Base-by-base conservation (phyloP, 2,888 invertebrate species). In the Monopis laevigella region DNA sequence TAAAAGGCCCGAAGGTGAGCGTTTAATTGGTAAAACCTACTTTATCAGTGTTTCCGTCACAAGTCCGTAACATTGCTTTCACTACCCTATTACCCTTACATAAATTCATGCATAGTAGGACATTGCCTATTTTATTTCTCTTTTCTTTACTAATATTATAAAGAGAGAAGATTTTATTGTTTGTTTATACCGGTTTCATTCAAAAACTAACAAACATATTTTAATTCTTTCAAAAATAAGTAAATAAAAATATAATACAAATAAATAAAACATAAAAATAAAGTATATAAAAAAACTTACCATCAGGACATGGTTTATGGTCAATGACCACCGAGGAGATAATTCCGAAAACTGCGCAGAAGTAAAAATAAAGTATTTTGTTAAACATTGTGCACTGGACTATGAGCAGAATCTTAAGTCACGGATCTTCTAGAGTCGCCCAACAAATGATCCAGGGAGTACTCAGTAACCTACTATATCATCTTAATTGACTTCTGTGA, bases 401-500 rank as follows among this genome's bases (percentile, higher is more conserved):
- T 32, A 32, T 17, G 10, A 17, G 32, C 32, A 32, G 17, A 16
- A 8, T 14, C 3, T 17, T 32, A 32, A 17, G n/a, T n/a, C n/a
- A n/a, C n/a, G n/a, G n/a, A n/a, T n/a, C n/a, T n/a, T n/a, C n/a
- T n/a, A n/a, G n/a, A n/a, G n/a, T n/a, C n/a, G n/a, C n/a, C n/a
- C n/a, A n/a, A n/a, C n/a, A n/a, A n/a, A n/a, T n/a, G n/a, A n/a
- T n/a, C n/a, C n/a, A n/a, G n/a, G n/a, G n/a, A n/a, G 10, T n/a
- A 32, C 17, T 32, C 14, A 17, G 17, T 32, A 32, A 7, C 32
- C 32, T 32, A 17, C n/a, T 7, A 17, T 17, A 29, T 32, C 17
- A 12, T 17, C 32, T 32, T 32, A 32, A 17, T 32, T 32, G 32
- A 32, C 32, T 17, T 32, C 14, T 13, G 7, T 32, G 32, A 32